phyloP scores from a whole-genome alignment of 2,113 vertebrate species.

The Typhlomys cinereus region DNA sequence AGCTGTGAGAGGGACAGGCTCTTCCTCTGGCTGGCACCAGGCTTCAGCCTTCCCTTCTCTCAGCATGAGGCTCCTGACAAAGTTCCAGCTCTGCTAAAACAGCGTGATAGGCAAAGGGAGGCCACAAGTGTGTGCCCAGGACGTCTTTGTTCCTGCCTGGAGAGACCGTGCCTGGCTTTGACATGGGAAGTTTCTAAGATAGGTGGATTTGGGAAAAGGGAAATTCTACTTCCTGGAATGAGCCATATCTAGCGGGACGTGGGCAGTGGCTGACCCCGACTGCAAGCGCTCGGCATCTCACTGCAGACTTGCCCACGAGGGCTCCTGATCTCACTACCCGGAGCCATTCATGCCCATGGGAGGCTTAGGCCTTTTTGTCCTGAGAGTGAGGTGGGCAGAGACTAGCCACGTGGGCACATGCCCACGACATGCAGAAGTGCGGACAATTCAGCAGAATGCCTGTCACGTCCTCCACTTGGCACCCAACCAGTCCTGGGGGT shows the following conservation, averaged over 20 bases:
- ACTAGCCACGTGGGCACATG: rapidly evolving
- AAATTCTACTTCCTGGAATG: background rate
- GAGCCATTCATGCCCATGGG: no score
- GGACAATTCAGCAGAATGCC: background rate
- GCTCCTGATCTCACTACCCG: background rate
- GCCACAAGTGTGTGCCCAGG: background rate
- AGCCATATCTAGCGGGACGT: background rate
- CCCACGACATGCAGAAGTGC: background rate
- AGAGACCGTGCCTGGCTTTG: background rate
- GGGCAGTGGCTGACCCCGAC: background rate
- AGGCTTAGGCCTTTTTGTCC: no score
- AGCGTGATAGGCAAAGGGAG: background rate
- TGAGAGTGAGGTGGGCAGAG: rapidly evolving
- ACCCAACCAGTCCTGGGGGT: rapidly evolving
- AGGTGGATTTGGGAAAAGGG: background rate
- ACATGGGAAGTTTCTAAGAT: background rate
- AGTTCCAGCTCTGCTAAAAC: background rate
- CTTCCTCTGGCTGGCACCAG: background rate
- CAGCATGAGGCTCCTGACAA: background rate
- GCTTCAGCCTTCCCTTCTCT: background rate
- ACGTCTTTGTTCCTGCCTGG: background rate
- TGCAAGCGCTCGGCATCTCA: background rate
- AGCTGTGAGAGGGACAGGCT: no score
- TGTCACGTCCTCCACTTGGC: background rate
- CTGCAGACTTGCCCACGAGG: background rate